Percentiles rank a stretch among this genome's conserved stretches.
phyloP scores from a whole-genome alignment of 2,113 vertebrate genomes.

The Cygnus atratus region DNA sequence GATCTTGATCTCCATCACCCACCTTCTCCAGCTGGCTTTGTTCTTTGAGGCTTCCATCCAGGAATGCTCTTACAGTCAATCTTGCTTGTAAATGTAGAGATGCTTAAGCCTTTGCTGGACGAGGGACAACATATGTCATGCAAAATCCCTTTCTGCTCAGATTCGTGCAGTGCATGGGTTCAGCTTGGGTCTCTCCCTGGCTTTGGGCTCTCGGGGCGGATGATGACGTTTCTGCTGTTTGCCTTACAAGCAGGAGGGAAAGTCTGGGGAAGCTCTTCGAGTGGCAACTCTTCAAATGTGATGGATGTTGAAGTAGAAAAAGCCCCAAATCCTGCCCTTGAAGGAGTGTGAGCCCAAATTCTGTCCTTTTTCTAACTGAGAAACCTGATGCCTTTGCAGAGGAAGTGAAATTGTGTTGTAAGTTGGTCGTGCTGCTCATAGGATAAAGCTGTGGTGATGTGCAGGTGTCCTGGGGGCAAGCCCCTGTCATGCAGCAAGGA shows the following conservation, averaged over 20 bases:
- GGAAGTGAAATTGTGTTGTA: neutral
- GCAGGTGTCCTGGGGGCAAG: neutral
- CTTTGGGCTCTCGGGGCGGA: neutral
- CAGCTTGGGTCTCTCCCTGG: neutral
- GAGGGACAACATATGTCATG: neutral
- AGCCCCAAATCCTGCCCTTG: neutral
- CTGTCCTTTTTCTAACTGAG: neutral
- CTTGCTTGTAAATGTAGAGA: neutral
- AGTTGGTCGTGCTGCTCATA: neutral
- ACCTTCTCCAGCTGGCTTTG: neutral
- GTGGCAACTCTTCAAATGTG: neutral
- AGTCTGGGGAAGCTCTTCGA: neutral
- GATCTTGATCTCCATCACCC: neutral
- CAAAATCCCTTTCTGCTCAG: neutral
- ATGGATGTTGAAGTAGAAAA: neutral
- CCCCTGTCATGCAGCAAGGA: neutral
- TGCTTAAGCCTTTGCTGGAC: neutral
- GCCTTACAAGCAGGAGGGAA: neutral
- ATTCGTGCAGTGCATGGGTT: neutral
- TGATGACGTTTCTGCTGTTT: neutral
- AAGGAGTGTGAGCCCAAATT: neutral
- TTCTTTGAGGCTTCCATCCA: slow-evolving; percentile 9
- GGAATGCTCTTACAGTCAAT: slow-evolving; percentile 23
- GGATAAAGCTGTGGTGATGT: neutral
- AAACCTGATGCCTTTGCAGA: neutral